These are phyloP conservation scores for Gymnocheta viridis DNA, from an alignment of 2,888 invertebrate species.

Conservation along the genomic window DNA sequence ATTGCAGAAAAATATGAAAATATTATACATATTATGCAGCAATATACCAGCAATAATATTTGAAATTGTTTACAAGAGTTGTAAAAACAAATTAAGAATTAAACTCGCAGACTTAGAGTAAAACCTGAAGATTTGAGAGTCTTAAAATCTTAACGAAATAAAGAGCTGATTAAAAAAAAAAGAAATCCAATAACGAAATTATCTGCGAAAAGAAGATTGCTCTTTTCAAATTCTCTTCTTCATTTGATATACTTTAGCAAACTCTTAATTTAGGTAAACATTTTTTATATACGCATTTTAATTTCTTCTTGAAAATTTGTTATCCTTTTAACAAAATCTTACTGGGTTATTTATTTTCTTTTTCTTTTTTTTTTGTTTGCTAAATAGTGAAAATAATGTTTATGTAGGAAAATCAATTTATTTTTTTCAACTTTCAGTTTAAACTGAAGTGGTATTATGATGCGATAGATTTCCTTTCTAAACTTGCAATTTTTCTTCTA, in stretches of 20 bases:
- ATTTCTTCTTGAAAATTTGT: background rate
- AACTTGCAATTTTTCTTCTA: slow-evolving; percentile 45
- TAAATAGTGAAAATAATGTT: slow-evolving; percentile 13
- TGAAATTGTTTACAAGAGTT: background rate
- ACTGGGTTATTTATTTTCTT: background rate
- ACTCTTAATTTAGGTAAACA: background rate
- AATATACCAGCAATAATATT: background rate
- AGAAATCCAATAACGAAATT: too few species aligned
- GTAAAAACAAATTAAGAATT: background rate
- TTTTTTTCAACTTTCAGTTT: background rate
- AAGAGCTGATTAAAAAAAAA: too few species aligned
- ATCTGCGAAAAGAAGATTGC: too few species aligned
- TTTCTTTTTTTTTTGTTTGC: background rate
- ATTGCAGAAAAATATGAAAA: slow-evolving; percentile 42
- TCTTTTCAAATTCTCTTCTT: background rate
- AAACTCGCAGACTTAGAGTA: too few species aligned
- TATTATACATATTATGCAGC: slow-evolving; percentile 12
- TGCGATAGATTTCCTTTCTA: slow-evolving; percentile 59
- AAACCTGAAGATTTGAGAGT: too few species aligned
- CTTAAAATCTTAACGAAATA: too few species aligned
- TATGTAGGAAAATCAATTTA: slow-evolving; percentile 56
- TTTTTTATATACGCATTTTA: background rate
- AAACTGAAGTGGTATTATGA: slow-evolving; percentile 67
- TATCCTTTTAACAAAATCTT: background rate
- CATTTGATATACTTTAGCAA: background rate